Percentiles rank a stretch among this genome's conserved stretches.
phyloP scores from a whole-genome alignment of 2,888 invertebrate genomes.

The Latheticus oryzae region DNA sequence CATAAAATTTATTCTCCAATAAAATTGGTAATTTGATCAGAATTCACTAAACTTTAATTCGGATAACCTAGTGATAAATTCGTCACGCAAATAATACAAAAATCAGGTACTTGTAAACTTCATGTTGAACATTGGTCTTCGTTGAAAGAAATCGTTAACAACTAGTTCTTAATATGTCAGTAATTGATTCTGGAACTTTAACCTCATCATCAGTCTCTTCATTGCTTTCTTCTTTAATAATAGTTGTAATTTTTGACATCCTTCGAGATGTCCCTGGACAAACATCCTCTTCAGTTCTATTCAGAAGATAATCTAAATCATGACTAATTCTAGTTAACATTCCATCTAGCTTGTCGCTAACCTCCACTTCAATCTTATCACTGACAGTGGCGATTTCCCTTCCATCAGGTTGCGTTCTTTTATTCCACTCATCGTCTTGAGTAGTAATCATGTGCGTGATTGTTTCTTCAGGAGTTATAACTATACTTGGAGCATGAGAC shows the following conservation, averaged over 20 bases:
- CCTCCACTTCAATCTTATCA: constrained; percentile 44
- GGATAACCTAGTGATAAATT: constrained; percentile 15
- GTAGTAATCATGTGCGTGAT: constrained; percentile 41
- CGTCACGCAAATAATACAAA: constrained; percentile 2
- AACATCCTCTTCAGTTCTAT: constrained; percentile 65
- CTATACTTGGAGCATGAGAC: constrained; percentile 53
- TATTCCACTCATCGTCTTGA: constrained; percentile 21
- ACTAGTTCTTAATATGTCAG: constrained; percentile 39
- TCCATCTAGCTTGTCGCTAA: constrained; percentile 67
- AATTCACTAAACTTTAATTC: not conserved
- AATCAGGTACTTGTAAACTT: constrained; percentile 21
- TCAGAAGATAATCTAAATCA: constrained; percentile 84
- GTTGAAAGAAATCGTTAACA: no score
- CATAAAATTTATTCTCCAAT: constrained; percentile 5
- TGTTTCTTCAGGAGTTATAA: constrained; percentile 53
- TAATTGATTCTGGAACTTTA: constrained; percentile 39
- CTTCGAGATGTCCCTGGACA: constrained; percentile 44
- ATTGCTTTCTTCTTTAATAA: constrained; percentile 54
- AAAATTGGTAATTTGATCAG: constrained; percentile 2
- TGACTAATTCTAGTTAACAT: constrained; percentile 85
- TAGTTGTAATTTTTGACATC: constrained; percentile 55
- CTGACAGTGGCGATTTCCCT: constrained; percentile 46
- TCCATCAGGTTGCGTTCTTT: constrained; percentile 61
- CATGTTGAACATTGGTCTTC: not conserved
- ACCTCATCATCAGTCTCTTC: constrained; percentile 52